Conservation (phyloP, 1,140 invertebrate species). For the Notospermus geniculatus region DNA sequence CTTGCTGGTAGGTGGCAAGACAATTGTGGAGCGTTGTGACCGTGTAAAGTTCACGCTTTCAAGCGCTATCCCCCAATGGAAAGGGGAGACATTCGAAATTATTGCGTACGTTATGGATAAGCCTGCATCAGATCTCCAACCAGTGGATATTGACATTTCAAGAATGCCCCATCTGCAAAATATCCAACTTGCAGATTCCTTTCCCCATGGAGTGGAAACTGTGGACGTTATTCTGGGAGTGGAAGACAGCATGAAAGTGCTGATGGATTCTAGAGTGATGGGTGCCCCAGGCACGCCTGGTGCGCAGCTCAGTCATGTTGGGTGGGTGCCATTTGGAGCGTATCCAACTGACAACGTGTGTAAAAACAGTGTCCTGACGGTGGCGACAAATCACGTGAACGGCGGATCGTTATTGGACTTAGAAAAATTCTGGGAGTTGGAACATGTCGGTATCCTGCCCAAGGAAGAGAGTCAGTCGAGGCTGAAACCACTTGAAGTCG, state of each 20-base stretch:
- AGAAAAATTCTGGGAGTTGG: background rate
- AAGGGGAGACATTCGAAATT: background rate
- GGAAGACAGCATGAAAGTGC: background rate
- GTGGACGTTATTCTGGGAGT: background rate
- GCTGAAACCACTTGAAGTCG: background rate
- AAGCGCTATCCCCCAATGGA: background rate
- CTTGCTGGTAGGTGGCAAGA: background rate
- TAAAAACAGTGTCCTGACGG: background rate
- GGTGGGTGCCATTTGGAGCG: background rate
- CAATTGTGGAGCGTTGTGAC: background rate
- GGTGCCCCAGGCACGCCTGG: background rate
- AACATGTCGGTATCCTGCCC: background rate
- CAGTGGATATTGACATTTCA: background rate
- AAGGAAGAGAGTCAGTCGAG: background rate
- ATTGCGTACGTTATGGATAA: background rate
- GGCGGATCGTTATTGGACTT: background rate
- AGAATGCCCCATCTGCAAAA: no score
- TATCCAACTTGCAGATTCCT: no score
- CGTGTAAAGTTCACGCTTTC: background rate
- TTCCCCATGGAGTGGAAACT: background rate
- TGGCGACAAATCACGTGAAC: background rate
- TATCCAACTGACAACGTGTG: background rate
- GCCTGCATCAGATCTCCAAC: background rate
- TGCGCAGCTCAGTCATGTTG: background rate
- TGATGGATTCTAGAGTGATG: background rate